Base-by-base conservation (phyloP, 2,888 invertebrate species). In the Morpho deidamia region DNA sequence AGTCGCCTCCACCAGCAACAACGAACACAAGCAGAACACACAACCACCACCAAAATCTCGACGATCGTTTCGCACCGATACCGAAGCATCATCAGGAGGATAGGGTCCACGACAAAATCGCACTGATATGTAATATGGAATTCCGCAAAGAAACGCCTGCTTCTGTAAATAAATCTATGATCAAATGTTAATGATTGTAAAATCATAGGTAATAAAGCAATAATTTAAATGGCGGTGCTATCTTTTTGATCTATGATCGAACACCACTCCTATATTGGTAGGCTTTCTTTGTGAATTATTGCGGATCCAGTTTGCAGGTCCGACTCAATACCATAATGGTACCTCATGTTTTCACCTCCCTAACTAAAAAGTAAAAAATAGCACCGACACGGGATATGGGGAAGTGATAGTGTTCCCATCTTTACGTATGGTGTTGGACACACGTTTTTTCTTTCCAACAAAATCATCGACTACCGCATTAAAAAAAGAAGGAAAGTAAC, bases 201-300 rank as follows among this genome's bases (percentile, higher is more conserved):
- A 23, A 5, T 23, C 23, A 23, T 23, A 23, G 23, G 23, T 23
- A 23, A 23, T 23, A 23, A 23, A 23, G 23, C 23, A 23, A 23
- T 3, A 14, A 41, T 11, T 12, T 14, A 41, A 4, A 11, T 12
- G 32, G 33, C 46, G 38, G 11, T 32, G 39, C n/a, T 14, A 32
- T 39, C 2, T 3, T 8, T 9, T 23, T 59, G 47, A 7, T 60
- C 61, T 53, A 38, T 60, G 61, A 38, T 35, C 44, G 38, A 58
- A 51, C 53, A 53, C 60, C 56, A 60, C 58, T 59, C 59, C 50
- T 59, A 55, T 57, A 62, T 62, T 62, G 59, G 68, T 68, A 62
- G 81, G 76, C 70, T 78, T 81, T 81, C 83, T 85, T 86, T 86
- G 87, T 87, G 83, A 87, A 86, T 87, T 86, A 87, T 87, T 80